Evolutionary conservation across 2,113 vertebrate genomes (phyloP), one percentile per base, ranked within the genome.

Genomic region (Athene cunicularia): DNA sequence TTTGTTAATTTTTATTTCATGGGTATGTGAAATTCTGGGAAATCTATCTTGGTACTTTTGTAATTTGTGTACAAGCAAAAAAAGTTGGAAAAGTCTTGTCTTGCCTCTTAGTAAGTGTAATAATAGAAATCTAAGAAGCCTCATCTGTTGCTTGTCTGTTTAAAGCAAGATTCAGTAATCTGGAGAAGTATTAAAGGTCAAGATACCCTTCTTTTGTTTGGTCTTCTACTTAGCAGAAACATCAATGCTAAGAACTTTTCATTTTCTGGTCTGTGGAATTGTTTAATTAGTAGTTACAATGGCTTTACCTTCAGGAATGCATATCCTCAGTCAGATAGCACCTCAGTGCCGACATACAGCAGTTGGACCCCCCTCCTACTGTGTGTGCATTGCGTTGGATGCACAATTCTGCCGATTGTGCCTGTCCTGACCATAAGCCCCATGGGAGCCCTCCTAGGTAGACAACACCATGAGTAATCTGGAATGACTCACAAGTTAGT

Each of bases 41-140:
- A 28, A 71, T 91, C 35, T 77, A 4, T 32, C 43, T 85, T 28
- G 41, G 14, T 60, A 49, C 7, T 41, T 88, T 11, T 55, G 18
- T 74, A 68, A 58, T 50, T 79, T 93, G 18, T 26, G 43, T 76
- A 32, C 9, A 79, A 80, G 35, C 3, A 6, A 64, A 43, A 77
- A 85, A 93, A 88, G 68, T 94, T 76, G 26, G 67, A 81, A 94
- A 88, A 62, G 72, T 32, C 76, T 86, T 74, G 96, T 94, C 84
- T 95, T 95, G 41, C 60, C 77, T 88, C 20, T 77, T 92, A 85
- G 50, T 47, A 94, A 71, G 91, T 79, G 70, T 47, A 82, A 18
- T 15, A 73, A 63, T 14, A 56, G 33, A 58, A 56, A 45, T 60
- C 56, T 59, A 74, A 90, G 77, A 55, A n/a, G 4, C 47, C 60